Evolutionary conservation across 2,888 invertebrate genomes (phyloP).

Genomic region (Alentia gelatinosa): DNA sequence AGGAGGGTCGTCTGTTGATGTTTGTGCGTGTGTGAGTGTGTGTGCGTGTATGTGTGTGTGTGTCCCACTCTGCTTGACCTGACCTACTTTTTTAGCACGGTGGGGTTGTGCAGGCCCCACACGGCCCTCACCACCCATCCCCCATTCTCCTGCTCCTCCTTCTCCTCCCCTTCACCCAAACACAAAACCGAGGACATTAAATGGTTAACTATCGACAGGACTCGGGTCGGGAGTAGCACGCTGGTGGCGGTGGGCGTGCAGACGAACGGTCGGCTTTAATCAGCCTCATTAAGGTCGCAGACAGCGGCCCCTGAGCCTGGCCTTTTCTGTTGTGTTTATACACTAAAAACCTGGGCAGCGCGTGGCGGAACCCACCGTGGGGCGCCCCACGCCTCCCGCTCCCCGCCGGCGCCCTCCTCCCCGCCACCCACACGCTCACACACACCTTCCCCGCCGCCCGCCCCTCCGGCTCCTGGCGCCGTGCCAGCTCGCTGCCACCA

Average conservation of each 20-base stretch:
- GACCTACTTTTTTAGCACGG: constrained; percentile 18
- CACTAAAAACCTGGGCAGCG: too few relatives aligned
- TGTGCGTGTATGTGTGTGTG: not conserved
- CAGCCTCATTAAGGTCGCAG: too few relatives aligned
- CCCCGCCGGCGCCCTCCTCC: too few relatives aligned
- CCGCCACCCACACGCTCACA: not conserved
- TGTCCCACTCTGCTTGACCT: constrained; percentile 48
- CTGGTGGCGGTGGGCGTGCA: too few relatives aligned
- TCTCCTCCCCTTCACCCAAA: not conserved
- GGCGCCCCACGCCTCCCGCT: too few relatives aligned
- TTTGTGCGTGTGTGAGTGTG: not conserved
- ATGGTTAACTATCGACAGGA: not conserved
- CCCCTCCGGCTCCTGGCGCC: not conserved
- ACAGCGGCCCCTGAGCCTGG: not conserved
- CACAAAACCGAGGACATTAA: not conserved
- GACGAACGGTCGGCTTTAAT: too few relatives aligned
- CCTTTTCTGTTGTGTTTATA: not conserved
- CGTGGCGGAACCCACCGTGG: too few relatives aligned
- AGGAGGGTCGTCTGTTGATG: not conserved
- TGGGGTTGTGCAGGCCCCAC: too few relatives aligned
- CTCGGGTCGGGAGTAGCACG: too few relatives aligned
- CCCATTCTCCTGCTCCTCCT: not conserved
- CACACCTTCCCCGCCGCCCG: not conserved
- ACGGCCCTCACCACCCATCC: not conserved
- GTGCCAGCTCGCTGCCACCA: constrained; percentile 40